Percentiles rank a stretch among this genome's conserved stretches.
Conservation (phyloP, 2,113 vertebrate genomes). For the Chloebia gouldiae region DNA sequence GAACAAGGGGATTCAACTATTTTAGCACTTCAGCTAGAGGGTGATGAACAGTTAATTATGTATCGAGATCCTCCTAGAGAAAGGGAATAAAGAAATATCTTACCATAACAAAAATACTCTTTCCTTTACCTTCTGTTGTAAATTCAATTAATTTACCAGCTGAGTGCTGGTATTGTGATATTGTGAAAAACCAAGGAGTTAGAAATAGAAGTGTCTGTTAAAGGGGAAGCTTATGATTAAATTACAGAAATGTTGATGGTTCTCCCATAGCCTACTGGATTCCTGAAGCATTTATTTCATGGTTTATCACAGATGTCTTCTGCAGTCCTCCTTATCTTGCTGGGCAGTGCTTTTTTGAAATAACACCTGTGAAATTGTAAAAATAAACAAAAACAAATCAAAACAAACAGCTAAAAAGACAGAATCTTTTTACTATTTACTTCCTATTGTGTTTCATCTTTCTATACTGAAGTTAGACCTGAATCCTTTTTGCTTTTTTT, state of each 20-base stretch:
- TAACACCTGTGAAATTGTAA: not conserved
- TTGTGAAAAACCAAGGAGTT: not conserved
- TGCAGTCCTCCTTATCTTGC: not conserved
- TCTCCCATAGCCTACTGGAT: not conserved
- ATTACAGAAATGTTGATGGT: not conserved
- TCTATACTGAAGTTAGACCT: not conserved
- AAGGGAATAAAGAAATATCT: not conserved
- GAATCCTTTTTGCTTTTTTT: not conserved
- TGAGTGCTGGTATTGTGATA: no score
- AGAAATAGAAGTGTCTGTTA: not conserved
- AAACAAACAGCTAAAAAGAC: fast-evolving
- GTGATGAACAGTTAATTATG: not conserved
- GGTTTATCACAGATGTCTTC: not conserved
- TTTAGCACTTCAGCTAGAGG: not conserved
- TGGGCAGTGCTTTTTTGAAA: not conserved
- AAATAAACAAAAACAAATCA: not conserved
- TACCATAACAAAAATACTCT: not conserved
- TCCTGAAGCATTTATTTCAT: not conserved
- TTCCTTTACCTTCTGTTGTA: not conserved
- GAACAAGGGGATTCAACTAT: not conserved
- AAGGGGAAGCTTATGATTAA: not conserved
- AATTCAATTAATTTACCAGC: not conserved
- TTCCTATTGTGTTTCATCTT: not conserved
- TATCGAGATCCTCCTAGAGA: not conserved
- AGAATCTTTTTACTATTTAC: not conserved